Base-by-base conservation (phyloP, 2,888 invertebrate genomes). In the Gymnocheta viridis region DNA sequence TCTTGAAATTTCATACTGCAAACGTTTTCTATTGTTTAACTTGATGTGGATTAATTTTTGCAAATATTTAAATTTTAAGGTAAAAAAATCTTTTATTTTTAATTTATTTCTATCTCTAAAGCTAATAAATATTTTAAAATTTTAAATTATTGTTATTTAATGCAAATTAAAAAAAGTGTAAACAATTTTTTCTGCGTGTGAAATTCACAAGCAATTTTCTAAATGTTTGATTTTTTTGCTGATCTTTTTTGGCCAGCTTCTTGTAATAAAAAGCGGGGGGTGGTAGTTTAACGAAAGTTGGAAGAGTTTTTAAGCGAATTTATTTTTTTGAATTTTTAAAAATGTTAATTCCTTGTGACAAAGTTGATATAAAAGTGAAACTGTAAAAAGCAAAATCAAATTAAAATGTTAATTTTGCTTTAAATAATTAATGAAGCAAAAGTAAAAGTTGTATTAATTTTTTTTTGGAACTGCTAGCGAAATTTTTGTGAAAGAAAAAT, bases 41-140 rank as follows among this genome's bases (percentile, higher is more conserved):
- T 81, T 84, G 81, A 84, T 84, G 84, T 84, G 84, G 84, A 84
- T 84, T 84, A 81, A 84, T 77, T 73, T 78, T 77, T 69, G 81
- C 81, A 78, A 84, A 73, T 78, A 73, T 81, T 74, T 84, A 73
- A 69, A 73, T 73, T 49, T 69, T 67, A 84, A 84, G 84, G 84
- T 84, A 84, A 81, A 62, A n/a, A 35, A 41, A 44, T 7, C 24
- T 14, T 60, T 72, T 66, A 56, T 64, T 54, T 73, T 0, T 49
- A n/a, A n/a, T n/a, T n/a, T n/a, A n/a, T 24, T 64, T 41, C 19
- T 64, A 24, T 4, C 24, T 67, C n/a, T 62, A 14, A 66, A 44
- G 10, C 14, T 35, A 9, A 17, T 27, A 22, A 35, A 14, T 6
- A 67, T 17, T 41, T 38, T 54, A 29, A 24, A n/a, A 27, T 35